These are phyloP conservation scores for Lottia gigantea DNA, from an alignment of 2,888 invertebrate genomes.

Conservation along the genomic window DNA sequence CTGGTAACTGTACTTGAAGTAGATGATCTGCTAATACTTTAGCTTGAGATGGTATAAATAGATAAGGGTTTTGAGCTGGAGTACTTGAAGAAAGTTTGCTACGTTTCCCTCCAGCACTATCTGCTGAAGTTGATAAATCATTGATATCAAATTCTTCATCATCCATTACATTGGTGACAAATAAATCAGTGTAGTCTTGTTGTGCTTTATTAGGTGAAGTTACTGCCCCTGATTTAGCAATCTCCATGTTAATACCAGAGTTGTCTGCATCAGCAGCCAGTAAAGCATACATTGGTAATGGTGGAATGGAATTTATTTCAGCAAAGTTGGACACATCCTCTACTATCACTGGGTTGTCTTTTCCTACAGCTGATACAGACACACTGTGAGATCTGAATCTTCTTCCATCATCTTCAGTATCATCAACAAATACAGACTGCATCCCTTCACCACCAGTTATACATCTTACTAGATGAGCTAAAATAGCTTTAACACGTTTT, in stretches of 20 bases:
- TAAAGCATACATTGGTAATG: conserved; percentile 94
- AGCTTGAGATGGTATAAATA: conserved; percentile 57
- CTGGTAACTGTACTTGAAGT: conserved; percentile 84
- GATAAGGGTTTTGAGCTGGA: conserved; percentile 43
- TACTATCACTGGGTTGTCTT: conserved; percentile 19
- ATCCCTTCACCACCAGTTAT: conserved; percentile 59
- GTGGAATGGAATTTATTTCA: conserved; percentile 97
- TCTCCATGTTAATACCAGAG: conserved; percentile 41
- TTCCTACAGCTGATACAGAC: conserved; percentile 36
- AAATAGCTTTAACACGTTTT: conserved; percentile 96
- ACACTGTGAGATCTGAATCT: conserved; percentile 33
- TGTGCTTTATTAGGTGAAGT: conserved; percentile 25
- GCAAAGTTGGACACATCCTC: conserved; percentile 24
- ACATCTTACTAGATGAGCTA: conserved; percentile 92
- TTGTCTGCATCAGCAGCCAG: conserved; percentile 84
- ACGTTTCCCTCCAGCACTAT: conserved; percentile 75
- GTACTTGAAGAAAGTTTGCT: conserved; percentile 28
- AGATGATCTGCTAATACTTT: conserved; percentile 73
- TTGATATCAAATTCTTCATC: conserved; percentile 50
- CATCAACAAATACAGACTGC: conserved; percentile 38
- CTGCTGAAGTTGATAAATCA: conserved; percentile 46
- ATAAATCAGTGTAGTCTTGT: conserved; percentile 89
- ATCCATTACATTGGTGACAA: conserved; percentile 67
- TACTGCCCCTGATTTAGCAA: conserved; percentile 23
- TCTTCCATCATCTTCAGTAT: conserved; percentile 43